Evolutionary conservation across 2,888 invertebrate species (phyloP), one percentile per base, ranked within the genome.

Genomic region (Aricia artaxerxes): DNA sequence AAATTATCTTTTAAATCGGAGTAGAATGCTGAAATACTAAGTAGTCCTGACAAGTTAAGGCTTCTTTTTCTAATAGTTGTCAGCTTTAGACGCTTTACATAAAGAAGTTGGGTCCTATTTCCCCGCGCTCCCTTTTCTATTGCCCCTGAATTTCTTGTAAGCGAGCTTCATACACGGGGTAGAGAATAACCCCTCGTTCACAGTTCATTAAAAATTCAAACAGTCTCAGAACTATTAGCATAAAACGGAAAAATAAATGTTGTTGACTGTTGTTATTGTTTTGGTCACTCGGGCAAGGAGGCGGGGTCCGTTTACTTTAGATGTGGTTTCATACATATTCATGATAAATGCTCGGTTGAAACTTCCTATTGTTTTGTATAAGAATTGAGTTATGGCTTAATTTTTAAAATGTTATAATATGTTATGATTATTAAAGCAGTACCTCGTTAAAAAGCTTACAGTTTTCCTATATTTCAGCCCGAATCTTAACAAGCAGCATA

Each of bases 221-320:
- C 35, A 57, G 53, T 76, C 35, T 57, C 35, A 53, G 24, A 75
- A 76, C 76, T 76, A 76, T 76, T 76, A 76, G 13, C 31, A 76
- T 76, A 76, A 76, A 76, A 76, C 57, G 31, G 57, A 76, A 57
- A 53, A 76, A 73, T 73, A 44, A 73, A 73, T 69, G 44, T 73
- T 73, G 73, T 16, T 40, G 38, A 13, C 16, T 16, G 73, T 44
- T n/a, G 44, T 44, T 44, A 11, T 44, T 44, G n/a, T 44, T 40
- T 44, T 9, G 73, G n/a, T 73, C 44, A 24, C 69, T 44, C 11
- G 40, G 24, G 11, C 6, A 16, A n/a, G 38, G 40, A 7, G 11
- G 31, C 72, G 31, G 4, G 31, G 44, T 44, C 9, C 3, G 40
- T 44, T 44, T 73, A 73, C 24, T 73, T 44, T 73, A 40, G 44